Evolutionary conservation across 2,797 vertebrate species (phyloP), one percentile per base, ranked within the genome.

Genomic region (Lagocephalus sceleratus): DNA sequence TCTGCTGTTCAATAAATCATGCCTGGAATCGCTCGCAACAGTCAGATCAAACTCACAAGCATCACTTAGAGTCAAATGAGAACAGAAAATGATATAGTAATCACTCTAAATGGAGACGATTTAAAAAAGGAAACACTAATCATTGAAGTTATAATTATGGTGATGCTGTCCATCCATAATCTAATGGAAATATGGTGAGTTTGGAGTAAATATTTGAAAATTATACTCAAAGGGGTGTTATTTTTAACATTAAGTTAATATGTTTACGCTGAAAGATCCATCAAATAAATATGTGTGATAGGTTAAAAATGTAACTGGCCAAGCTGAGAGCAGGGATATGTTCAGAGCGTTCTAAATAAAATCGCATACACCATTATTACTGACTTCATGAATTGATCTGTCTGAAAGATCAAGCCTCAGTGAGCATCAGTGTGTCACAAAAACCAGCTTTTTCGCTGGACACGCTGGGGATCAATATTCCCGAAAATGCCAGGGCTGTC

Each of bases 401-500:
- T 25, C 25, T 5, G 25, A 25, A 25, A 25, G 5, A 25, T 25
- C 25, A 25, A 25, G 5, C 25, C 25, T 25, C 25, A 25, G 1
- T 25, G 25, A 6, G 29, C 29, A 29, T 29, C 29, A 29, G 29
- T 8, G 29, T 29, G 29, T 29, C 29, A 29, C 11, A 9, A 29
- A 1, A 29, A 35, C 2, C 32, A 35, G 32, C 32, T 10, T 35
- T 35, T 35, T n/a, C n/a, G n/a, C 32, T 14, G 48, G 45, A 51
- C 51, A 68, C 40, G 63, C 44, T 71, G 23, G 39, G 25, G 52
- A 73, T 78, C 57, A 60, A 69, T 71, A 70, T 43, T n/a, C 40
- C 11, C 62, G 29, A n/a, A 56, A 68, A 59, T 63, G 66, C 67
- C 70, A 66, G 35, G 51, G 54, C 70, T 32, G 52, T 75, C 63